Evolutionary conservation across 2,797 vertebrate genomes (phyloP).

Genomic region (Darevskia mixta): DNA sequence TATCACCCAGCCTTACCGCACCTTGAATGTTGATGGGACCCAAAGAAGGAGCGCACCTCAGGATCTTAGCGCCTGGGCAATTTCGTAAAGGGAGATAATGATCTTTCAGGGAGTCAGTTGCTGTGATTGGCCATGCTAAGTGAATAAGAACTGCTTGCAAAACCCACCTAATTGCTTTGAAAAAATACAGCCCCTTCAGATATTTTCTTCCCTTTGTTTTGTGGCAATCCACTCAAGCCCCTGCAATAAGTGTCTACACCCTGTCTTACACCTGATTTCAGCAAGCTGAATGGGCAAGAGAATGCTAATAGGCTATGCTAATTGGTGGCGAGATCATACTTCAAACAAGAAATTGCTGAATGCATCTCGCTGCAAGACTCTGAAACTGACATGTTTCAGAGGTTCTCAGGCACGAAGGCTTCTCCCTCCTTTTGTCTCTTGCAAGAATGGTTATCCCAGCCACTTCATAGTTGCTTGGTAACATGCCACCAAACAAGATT

Average conservation of each 20-base stretch:
- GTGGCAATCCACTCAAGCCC: neutral
- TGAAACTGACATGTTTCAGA: slow-evolving; percentile 51
- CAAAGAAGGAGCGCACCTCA: too few species aligned
- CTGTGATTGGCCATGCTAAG: neutral
- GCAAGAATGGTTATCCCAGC: slow-evolving; percentile 53
- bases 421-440: slow-evolving; percentile 62
- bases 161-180: neutral
- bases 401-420: slow-evolving; percentile 36
- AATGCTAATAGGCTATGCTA: slow-evolving; percentile 63
- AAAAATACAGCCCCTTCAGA: neutral
- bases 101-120: too few species aligned
- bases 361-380: slow-evolving; percentile 43
- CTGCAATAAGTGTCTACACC: neutral
- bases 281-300: neutral
- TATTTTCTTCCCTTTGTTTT: neutral
- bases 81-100: too few species aligned
- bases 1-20: too few species aligned
- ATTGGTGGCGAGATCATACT: slow-evolving; percentile 36
- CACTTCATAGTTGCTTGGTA: slow-evolving; percentile 66
- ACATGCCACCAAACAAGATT: slow-evolving; percentile 34
- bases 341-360: slow-evolving; percentile 48
- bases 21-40: too few species aligned
- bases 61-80: too few species aligned
- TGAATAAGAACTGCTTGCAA: neutral
- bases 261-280: slow-evolving; percentile 37